Conservation (phyloP, 2,113 vertebrate genomes). For the Dasyprocta punctata region DNA sequence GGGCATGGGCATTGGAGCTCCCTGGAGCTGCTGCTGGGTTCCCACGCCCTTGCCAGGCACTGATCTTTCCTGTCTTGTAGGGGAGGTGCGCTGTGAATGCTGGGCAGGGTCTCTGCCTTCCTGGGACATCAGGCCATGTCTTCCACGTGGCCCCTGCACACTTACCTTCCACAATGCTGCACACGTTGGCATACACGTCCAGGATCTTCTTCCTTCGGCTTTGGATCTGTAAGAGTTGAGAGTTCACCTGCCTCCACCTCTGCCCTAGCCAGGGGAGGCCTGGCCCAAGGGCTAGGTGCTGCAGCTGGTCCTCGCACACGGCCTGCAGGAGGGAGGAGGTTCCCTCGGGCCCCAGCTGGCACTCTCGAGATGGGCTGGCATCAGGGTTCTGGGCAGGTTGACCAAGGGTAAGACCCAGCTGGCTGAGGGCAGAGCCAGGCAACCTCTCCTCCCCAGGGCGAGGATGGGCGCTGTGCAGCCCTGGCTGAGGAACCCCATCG, state of each 20-base stretch:
- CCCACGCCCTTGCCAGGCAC: no score
- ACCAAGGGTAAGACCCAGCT: neutral
- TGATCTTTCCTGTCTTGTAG: neutral
- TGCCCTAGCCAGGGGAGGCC: neutral
- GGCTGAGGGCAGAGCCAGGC: no score
- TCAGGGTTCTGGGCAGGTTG: neutral
- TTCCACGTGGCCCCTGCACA: accelerated
- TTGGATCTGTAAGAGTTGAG: constrained; percentile 90
- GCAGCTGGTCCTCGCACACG: neutral
- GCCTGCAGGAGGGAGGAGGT: neutral
- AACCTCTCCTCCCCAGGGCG: accelerated
- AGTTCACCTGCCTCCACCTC: neutral
- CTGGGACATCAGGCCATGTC: neutral
- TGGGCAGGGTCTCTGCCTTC: neutral
- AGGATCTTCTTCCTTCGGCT: constrained; percentile 98
- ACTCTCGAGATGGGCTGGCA: neutral
- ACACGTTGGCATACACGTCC: constrained; percentile 94
- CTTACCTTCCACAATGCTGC: constrained; percentile 95
- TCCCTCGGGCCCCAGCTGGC: no score
- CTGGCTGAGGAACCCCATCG: neutral
- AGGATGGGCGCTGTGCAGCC: neutral
- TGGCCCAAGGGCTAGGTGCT: neutral
- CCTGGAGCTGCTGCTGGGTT: neutral
- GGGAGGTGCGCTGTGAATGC: accelerated
- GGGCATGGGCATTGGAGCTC: neutral